These are phyloP conservation scores for Polymixis flavicincta DNA, from an alignment of 2,888 invertebrate species.

Conservation along the genomic window DNA sequence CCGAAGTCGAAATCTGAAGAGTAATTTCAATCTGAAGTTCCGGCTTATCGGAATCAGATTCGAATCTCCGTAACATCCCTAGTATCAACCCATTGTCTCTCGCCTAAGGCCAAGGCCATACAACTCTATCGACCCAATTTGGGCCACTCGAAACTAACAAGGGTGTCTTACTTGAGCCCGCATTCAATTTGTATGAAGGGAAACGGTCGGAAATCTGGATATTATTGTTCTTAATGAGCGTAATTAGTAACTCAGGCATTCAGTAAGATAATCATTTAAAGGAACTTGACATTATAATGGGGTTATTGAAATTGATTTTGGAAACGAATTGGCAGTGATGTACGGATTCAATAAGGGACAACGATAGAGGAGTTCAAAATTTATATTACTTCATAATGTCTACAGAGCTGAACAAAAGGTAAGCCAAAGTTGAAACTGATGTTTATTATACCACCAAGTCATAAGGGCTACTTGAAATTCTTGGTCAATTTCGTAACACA, in stretches of 20 bases:
- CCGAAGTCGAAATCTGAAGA: too few species aligned
- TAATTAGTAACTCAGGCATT: slow-evolving; percentile 45
- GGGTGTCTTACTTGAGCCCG: slow-evolving; percentile 51
- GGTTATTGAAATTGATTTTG: slow-evolving; percentile 23
- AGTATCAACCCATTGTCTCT: slow-evolving; percentile 55
- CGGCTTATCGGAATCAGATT: too few species aligned
- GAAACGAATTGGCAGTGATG: background rate
- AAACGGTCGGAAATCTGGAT: slow-evolving; percentile 49
- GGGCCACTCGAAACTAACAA: slow-evolving; percentile 63
- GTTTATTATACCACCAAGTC: background rate
- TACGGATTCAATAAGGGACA: slow-evolving; percentile 6
- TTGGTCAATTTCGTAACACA: too few species aligned
- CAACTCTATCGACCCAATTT: slow-evolving; percentile 69
- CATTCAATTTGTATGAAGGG: slow-evolving; percentile 48
- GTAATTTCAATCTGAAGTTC: too few species aligned
- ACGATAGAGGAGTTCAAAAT: background rate
- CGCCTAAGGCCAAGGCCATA: slow-evolving; percentile 55
- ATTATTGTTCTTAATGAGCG: slow-evolving; percentile 52
- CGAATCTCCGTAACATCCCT: too few species aligned
- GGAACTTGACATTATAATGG: slow-evolving; percentile 12
- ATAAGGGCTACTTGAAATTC: background rate
- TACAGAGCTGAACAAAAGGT: background rate
- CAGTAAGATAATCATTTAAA: slow-evolving; percentile 16
- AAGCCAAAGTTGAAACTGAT: background rate
- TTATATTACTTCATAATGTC: background rate